Percentiles rank a stretch among this genome's conserved stretches.
These are phyloP conservation scores for Geopemphigus sp. DNA, from an alignment of 1,140 invertebrate species.

Conservation along the genomic window DNA sequence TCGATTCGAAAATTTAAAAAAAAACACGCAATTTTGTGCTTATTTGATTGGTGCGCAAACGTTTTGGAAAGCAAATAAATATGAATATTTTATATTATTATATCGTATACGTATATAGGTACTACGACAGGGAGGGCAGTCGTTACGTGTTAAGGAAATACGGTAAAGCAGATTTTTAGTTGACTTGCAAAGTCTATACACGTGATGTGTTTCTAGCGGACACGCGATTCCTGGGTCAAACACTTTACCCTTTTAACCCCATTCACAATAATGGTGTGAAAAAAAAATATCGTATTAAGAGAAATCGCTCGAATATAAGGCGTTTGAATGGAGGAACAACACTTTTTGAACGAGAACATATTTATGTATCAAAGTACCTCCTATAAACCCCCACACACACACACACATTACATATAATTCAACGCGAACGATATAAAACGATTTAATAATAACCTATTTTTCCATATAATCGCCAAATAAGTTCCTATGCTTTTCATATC, in stretches of 20 bases:
- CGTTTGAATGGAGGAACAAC: not conserved
- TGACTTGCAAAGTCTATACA: not conserved
- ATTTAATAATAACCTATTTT: too few relatives aligned
- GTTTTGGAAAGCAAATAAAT: too few relatives aligned
- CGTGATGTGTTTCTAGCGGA: not conserved
- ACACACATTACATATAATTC: not conserved
- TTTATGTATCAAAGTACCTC: too few relatives aligned
- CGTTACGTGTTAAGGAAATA: not conserved
- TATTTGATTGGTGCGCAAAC: too few relatives aligned
- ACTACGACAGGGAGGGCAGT: not conserved
- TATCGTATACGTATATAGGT: not conserved
- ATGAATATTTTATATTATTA: too few relatives aligned
- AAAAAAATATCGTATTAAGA: not conserved
- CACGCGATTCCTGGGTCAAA: not conserved
- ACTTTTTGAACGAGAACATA: not conserved
- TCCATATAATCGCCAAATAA: too few relatives aligned
- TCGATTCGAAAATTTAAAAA: too few relatives aligned
- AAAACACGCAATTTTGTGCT: too few relatives aligned
- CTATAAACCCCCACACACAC: too few relatives aligned
- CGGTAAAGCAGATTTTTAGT: not conserved
- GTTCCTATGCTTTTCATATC: too few relatives aligned
- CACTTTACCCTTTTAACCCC: not conserved
- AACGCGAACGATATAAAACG: constrained; percentile 10
- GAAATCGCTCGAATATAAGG: not conserved
- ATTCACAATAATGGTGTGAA: constrained; percentile 2